A percentile compares a stretch with the other conserved stretches of the same genome.
Evolutionary conservation across 2,888 invertebrate species (phyloP).

Genomic region (Itoplectis maculator): DNA sequence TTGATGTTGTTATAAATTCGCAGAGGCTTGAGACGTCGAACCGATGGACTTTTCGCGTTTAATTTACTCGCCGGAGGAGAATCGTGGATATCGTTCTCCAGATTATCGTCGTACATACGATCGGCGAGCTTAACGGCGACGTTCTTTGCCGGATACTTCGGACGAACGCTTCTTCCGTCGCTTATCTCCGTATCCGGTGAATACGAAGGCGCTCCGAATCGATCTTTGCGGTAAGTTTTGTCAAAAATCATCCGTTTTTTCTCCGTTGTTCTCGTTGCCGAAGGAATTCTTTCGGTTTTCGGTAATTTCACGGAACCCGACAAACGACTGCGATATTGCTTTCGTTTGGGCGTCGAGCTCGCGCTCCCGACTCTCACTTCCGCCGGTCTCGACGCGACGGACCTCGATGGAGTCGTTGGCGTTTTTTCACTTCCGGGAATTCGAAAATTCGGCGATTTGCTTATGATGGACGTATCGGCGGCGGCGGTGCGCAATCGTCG

Average conservation of each 20-base stretch:
- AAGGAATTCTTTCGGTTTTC: conserved; percentile 1
- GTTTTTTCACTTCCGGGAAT: conserved; percentile 24
- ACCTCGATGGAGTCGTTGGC: conserved; percentile 4
- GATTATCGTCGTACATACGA: conserved; percentile 73
- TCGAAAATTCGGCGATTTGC: conserved; percentile 79
- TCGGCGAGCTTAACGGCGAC: conserved; percentile 74
- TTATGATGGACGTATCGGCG: conserved; percentile 76
- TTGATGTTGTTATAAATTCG: conserved; percentile 29
- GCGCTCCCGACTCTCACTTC: conserved; percentile 41
- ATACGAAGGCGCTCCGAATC: conserved; percentile 18
- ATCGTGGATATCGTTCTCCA: conserved; percentile 21
- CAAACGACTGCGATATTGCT: conserved; percentile 31
- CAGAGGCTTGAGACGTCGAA: conserved; percentile 18
- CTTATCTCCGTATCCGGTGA: conserved; percentile 50
- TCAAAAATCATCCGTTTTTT: conserved; percentile 50
- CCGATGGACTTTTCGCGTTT: conserved; percentile 2
- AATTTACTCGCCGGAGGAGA: not conserved
- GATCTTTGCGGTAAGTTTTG: conserved; percentile 61
- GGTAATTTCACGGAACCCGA: conserved; percentile 21
- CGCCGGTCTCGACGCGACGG: conserved; percentile 11
- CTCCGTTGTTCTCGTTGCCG: not conserved
- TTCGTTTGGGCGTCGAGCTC: conserved; percentile 65
- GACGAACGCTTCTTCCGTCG: conserved; percentile 30
- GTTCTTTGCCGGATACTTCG: conserved; percentile 55
- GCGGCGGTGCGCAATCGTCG: conserved; percentile 2